Base-by-base conservation (phyloP, 2,113 vertebrate species). In the Acanthochromis polyacanthus region DNA sequence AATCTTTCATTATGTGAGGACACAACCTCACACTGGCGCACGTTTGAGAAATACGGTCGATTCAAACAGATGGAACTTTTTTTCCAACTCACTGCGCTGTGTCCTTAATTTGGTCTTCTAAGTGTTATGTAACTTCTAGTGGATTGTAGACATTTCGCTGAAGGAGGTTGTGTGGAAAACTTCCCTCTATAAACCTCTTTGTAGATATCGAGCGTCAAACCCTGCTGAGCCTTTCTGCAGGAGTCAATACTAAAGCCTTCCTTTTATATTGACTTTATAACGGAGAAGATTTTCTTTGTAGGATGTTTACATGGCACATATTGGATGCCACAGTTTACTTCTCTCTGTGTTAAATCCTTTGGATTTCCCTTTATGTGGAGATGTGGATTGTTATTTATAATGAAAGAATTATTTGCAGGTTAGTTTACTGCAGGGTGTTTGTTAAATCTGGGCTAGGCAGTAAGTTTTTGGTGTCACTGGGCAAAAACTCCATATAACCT, bases 201-300 rank as follows among this genome's bases (percentile, higher is more conserved):
- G 36, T 20, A 67, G 76, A 79, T 76, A 70, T 52, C 75, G 66
- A 84, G 80, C 51, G 51, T 80, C 59, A 60, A 68, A 50, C 36
- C 46, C 65, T 22, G 4, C 48, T 25, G 46, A 74, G 55, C 52
- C 40, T 51, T 72, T 71, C 32, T 28, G 23, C 43, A 20, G 25
- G 43, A 62, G 50, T 84, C 55, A 50, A 23, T 59, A 45, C 55
- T 17, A 19, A 60, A 71, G 23, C 19, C 36, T 59, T 3, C 10
- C 58, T 48, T 67, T 60, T 74, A 40, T 73, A 71, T 65, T 83
- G 66, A 74, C 23, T 84, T 78, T 50, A 28, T 76, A 68, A 78
- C 53, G 4, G 23, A 30, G 19, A 36, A 2, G 9, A 50, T 82
- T 58, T 81, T 53, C 62, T 69, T 45, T 45, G 19, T 75, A 12